Conservation (phyloP, 2,113 vertebrate species). For the Bubo blakistoni region DNA sequence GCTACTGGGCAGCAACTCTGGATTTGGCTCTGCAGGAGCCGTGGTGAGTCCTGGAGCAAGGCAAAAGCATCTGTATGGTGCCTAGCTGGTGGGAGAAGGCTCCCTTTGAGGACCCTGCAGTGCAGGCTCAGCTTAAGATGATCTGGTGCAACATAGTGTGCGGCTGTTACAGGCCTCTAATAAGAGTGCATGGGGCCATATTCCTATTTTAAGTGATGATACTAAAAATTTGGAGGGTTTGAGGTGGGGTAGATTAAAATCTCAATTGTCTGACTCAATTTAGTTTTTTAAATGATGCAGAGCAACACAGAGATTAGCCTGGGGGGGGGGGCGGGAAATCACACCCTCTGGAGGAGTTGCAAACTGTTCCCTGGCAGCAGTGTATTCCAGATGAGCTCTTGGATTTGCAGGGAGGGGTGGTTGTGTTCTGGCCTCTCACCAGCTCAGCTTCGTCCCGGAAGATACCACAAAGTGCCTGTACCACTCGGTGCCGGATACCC, state of each 20-base stretch:
- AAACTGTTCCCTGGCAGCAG: neutral
- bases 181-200: too few species aligned
- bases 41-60: neutral
- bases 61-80: neutral
- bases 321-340: neutral
- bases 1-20: neutral
- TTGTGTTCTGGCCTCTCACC: neutral
- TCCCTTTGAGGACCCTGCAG: neutral
- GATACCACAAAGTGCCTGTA: neutral
- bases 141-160: accelerated
- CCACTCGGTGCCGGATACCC: accelerated
- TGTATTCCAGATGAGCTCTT: neutral
- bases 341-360: neutral
- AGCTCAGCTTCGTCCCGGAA: neutral
- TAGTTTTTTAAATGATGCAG: neutral
- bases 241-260: neutral
- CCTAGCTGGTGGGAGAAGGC: neutral
- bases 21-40: neutral
- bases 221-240: neutral
- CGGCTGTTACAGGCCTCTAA: neutral
- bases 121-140: neutral
- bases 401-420: neutral
- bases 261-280: neutral
- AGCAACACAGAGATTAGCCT: neutral
- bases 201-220: neutral